A percentile compares a stretch with the other conserved stretches of the same genome.
Evolutionary conservation across 37 sponge, comb jelly and placozoan species (phyloP).

Genomic region (Haliclona indistincta): DNA sequence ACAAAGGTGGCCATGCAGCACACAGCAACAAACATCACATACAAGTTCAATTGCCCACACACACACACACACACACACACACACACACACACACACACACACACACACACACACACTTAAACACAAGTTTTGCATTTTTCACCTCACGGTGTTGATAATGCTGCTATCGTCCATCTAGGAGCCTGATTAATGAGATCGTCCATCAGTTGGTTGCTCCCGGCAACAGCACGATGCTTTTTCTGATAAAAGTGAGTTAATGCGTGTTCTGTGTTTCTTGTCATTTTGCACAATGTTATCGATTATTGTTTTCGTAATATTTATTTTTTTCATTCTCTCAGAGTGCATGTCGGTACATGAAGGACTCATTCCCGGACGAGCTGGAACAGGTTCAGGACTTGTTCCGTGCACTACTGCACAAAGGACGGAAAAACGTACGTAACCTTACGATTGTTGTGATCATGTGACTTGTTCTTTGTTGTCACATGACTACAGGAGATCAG

Average conservation of each 20-base stretch:
- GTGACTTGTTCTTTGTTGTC: too few species aligned
- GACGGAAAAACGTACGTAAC: constrained; percentile 70
- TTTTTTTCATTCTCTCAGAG: too few species aligned
- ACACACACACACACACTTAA: constrained; percentile 16
- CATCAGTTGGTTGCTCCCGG: constrained; percentile 38
- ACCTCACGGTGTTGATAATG: background rate
- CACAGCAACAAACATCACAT: too few species aligned
- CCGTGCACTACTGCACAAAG: constrained; percentile 31
- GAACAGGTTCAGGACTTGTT: constrained; percentile 33
- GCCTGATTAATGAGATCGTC: constrained; percentile 50
- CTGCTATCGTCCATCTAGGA: background rate
- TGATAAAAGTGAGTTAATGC: too few species aligned
- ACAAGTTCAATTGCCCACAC: too few species aligned
- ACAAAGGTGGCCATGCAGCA: too few species aligned
- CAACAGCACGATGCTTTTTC: constrained; percentile 49
- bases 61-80: constrained; percentile 1
- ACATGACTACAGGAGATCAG: too few species aligned
- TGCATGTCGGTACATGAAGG: constrained; percentile 50
- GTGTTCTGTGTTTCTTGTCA: too few species aligned
- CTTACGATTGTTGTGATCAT: too few species aligned
- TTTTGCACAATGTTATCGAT: too few species aligned
- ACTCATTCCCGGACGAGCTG: constrained; percentile 30
- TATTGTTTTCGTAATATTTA: too few species aligned
- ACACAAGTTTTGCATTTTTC: constrained; percentile 10
- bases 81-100: constrained; percentile 8